These are phyloP conservation scores for Coluber constrictor DNA, from an alignment of 2,797 vertebrate genomes.

Conservation along the genomic window DNA sequence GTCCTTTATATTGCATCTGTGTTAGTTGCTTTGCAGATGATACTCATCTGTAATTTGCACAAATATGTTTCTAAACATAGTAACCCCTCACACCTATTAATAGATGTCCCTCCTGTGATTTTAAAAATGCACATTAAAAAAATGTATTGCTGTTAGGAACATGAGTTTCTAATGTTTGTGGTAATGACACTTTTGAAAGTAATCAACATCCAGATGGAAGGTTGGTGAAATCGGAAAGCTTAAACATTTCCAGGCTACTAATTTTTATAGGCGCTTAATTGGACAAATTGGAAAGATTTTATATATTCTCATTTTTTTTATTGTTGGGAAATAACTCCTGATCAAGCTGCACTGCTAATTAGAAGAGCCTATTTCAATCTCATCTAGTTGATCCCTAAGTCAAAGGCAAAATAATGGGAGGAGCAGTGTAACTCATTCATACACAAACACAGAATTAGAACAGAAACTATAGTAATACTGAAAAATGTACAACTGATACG, in stretches of 20 bases:
- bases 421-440: neutral
- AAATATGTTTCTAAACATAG: neutral
- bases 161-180: neutral
- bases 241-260: neutral
- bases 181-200: rapidly evolving
- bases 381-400: constrained; percentile 9
- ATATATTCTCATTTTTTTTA: neutral
- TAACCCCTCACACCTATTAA: constrained; percentile 13
- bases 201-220: neutral
- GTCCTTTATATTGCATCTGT: neutral
- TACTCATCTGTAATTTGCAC: neutral
- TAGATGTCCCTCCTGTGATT: constrained; percentile 6
- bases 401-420: neutral
- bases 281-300: neutral
- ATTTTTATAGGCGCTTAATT: neutral
- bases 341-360: neutral
- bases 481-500: neutral
- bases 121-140: neutral
- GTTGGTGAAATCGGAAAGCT: neutral
- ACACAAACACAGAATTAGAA: neutral
- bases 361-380: neutral
- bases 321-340: neutral
- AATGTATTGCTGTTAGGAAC: neutral
- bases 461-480: neutral
- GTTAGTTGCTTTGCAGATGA: constrained; percentile 12